A percentile compares a stretch with the other conserved stretches of the same genome.
These are phyloP conservation scores for Hyles lineata DNA, from an alignment of 2,888 invertebrate genomes.

Conservation along the genomic window DNA sequence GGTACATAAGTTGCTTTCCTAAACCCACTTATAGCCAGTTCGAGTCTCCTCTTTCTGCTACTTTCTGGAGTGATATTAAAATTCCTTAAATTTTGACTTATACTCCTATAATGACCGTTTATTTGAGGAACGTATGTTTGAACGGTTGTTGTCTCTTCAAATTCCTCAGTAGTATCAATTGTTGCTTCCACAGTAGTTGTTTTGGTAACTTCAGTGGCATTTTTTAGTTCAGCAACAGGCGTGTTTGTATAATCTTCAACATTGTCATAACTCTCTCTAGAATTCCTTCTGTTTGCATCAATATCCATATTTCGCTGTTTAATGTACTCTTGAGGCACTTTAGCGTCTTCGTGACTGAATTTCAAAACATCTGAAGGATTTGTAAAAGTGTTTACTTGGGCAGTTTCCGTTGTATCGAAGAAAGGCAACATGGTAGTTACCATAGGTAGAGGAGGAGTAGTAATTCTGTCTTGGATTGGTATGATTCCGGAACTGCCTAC, in stretches of 20 bases:
- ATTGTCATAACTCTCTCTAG: constrained; percentile 34
- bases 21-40: constrained; percentile 59
- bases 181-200: constrained; percentile 40
- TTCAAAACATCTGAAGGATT: constrained; percentile 66
- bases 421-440: constrained; percentile 52
- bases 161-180: constrained; percentile 39
- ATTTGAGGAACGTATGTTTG: constrained; percentile 72
- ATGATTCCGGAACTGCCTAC: constrained; percentile 75
- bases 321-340: constrained; percentile 66
- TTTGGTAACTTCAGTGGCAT: constrained; percentile 48
- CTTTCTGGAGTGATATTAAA: constrained; percentile 56
- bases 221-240: constrained; percentile 61
- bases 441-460: constrained; percentile 43
- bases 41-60: constrained; percentile 65
- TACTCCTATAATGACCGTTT: constrained; percentile 74
- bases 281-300: constrained; percentile 35
- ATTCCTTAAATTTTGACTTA: constrained; percentile 58
- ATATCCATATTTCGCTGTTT: constrained; percentile 46
- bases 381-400: constrained; percentile 50
- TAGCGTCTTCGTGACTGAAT: constrained; percentile 75
- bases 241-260: constrained; percentile 35
- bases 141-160: constrained; percentile 46
- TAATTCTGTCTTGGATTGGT: constrained; percentile 51
- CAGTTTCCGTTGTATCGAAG: constrained; percentile 51
- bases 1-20: constrained; percentile 60